These are phyloP conservation scores for Crotalus adamanteus DNA, from an alignment of 2,797 vertebrate species.

Conservation along the genomic window DNA sequence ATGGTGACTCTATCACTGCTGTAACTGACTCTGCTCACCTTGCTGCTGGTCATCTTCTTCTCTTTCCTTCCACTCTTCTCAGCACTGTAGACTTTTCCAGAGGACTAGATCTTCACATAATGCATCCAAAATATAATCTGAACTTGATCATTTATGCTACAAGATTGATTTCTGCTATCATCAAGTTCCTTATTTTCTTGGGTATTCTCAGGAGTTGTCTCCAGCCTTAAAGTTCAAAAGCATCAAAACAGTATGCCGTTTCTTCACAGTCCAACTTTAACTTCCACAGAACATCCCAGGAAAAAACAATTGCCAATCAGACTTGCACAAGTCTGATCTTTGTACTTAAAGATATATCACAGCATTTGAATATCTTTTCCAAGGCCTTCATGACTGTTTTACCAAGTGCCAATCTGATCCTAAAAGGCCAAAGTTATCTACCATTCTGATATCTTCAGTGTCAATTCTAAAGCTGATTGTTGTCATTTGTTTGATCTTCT, in stretches of 20 bases:
- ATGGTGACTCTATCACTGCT: not conserved
- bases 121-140: not conserved
- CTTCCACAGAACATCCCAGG: not conserved
- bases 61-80: not conserved
- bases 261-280: not conserved
- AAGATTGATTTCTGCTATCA: not conserved
- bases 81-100: not conserved
- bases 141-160: not conserved
- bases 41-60: not conserved
- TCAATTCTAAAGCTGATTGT: not conserved
- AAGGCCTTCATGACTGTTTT: not conserved
- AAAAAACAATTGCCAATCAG: not conserved
- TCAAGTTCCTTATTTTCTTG: not conserved
- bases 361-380: not conserved
- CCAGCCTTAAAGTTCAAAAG: not conserved
- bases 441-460: not conserved
- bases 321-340: not conserved
- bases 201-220: not conserved
- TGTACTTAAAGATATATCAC: not conserved
- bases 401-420: not conserved
- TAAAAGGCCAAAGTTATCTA: not conserved
- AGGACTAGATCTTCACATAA: not conserved
- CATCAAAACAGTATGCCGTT: not conserved
- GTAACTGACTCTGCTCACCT: not conserved
- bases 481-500: not conserved